Percentiles rank a stretch among this genome's conserved stretches.
phyloP scores from a whole-genome alignment of 2,797 vertebrate species.

The Protonibea diacanthus region DNA sequence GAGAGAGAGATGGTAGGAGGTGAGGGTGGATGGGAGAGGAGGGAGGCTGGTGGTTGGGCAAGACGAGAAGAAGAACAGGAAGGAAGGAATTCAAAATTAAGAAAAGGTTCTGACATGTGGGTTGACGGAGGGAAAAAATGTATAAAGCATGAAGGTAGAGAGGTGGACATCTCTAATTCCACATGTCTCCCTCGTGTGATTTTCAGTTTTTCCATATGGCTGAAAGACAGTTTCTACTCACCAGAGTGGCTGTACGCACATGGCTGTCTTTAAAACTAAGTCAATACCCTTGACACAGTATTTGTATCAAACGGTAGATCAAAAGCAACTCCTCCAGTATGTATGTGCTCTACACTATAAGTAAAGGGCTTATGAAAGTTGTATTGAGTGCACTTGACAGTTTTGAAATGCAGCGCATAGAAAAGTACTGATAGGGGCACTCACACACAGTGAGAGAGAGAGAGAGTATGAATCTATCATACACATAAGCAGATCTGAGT shows the following conservation, averaged over 20 bases:
- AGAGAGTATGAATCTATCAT: slow-evolving; percentile 34
- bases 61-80: slow-evolving; percentile 15
- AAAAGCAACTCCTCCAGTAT: slow-evolving; percentile 47
- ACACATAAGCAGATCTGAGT: slow-evolving; percentile 41
- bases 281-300: slow-evolving; percentile 38
- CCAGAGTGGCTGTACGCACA: slow-evolving; percentile 36
- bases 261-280: slow-evolving; percentile 56
- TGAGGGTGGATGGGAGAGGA: slow-evolving; percentile 39
- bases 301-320: slow-evolving; percentile 58
- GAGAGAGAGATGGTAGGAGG: slow-evolving; percentile 45
- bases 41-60: slow-evolving; percentile 31
- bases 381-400: slow-evolving; percentile 44
- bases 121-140: slow-evolving; percentile 14
- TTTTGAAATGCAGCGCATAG: slow-evolving; percentile 39
- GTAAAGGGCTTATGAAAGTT: slow-evolving; percentile 26
- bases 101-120: slow-evolving; percentile 29
- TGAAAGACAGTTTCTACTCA: slow-evolving; percentile 39
- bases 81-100: slow-evolving; percentile 28
- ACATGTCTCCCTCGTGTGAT: slow-evolving; percentile 39
- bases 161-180: slow-evolving; percentile 38
- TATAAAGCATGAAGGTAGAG: slow-evolving; percentile 16
- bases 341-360: slow-evolving; percentile 23
- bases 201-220: slow-evolving; percentile 56
- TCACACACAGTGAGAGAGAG: slow-evolving; percentile 4
- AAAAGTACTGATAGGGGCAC: slow-evolving; percentile 19